Evolutionary conservation across 1,140 invertebrate genomes (phyloP), one percentile per base, ranked within the genome.

Genomic region (Helicoverpa armigera): DNA sequence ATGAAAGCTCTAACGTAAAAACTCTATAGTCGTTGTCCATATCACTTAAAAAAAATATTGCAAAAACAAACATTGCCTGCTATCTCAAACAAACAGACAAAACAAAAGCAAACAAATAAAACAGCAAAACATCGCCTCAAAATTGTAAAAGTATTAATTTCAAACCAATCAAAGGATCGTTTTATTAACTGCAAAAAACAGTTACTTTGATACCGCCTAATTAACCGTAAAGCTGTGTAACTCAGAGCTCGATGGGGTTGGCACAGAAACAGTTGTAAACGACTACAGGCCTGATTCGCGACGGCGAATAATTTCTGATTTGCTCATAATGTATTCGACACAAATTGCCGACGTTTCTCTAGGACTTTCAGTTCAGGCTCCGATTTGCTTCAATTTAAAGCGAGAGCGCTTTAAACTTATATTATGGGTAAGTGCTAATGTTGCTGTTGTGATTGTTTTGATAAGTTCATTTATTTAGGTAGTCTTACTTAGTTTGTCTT

Each of bases 271-370:
- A 65, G 65, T 76, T 63, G 74, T 60, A 53, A 65, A 51, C 74
- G 58, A 76, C 65, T 76, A 61, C 58, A 23, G 14, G 35, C 35
- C 23, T 70, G 65, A 80, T 80, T 77, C 77, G 50, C 48, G 67
- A 50, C 61, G 56, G 54, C 48, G 74, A 82, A 82, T 82, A 85
- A 85, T 83, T 76, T 82, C 79, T 78, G 80, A 83, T 86, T 86
- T 80, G 11, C 53, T 80, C 60, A 51, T 79, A 85, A 76, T 60
- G 65, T 69, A 80, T 83, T 82, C 82, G 23, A 80, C 50, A 31
- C 31, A 81, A 85, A 78, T 85, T 83, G 67, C 79, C 77, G 50
- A 63, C 53, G 63, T 74, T 74, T 72, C 73, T 74, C 58, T 29
- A 76, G 74, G 16, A 69, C 48, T 13, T 51, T 43, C 11, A 69